A percentile compares a stretch with the other conserved stretches of the same genome.
Evolutionary conservation across 2,797 vertebrate genomes (phyloP).

Genomic region (Helicolenus hilgendorfi): DNA sequence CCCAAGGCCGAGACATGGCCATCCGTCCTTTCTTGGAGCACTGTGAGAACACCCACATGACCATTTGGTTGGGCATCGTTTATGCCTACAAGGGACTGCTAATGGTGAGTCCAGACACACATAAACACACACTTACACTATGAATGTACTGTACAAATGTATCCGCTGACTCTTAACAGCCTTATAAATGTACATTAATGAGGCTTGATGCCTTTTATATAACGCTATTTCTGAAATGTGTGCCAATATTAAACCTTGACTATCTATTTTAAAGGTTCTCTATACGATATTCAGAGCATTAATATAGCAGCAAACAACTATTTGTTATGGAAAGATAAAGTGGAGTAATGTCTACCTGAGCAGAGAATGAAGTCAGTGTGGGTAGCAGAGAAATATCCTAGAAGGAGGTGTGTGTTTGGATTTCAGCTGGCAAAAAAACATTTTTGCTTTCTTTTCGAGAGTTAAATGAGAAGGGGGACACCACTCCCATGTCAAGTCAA

Average conservation of each 20-base stretch:
- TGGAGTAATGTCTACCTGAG: no score
- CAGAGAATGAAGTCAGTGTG: no score
- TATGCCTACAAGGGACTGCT: slow-evolving; percentile 99
- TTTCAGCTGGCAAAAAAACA: no score
- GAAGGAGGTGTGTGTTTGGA: no score
- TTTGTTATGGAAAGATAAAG: no score
- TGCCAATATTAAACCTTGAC: background rate
- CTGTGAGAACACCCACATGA: slow-evolving; percentile 99
- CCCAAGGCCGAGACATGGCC: slow-evolving; percentile 97
- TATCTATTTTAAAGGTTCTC: background rate
- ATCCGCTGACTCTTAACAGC: background rate
- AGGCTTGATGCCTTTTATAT: background rate
- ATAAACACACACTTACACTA: background rate
- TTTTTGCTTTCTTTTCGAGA: no score
- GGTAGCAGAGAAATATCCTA: no score
- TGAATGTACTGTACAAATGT: background rate
- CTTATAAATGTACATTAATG: background rate
- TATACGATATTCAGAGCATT: no score
- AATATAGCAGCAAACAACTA: no score
- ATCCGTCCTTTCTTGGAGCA: slow-evolving; percentile 99
- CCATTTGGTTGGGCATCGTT: slow-evolving; percentile 99
- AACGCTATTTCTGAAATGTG: background rate
- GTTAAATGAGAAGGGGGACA: no score
- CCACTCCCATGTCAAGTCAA: no score
- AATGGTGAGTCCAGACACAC: slow-evolving; percentile 91